These are phyloP conservation scores for Anthophora plumipes DNA, from an alignment of 2,888 invertebrate genomes.

Conservation along the genomic window DNA sequence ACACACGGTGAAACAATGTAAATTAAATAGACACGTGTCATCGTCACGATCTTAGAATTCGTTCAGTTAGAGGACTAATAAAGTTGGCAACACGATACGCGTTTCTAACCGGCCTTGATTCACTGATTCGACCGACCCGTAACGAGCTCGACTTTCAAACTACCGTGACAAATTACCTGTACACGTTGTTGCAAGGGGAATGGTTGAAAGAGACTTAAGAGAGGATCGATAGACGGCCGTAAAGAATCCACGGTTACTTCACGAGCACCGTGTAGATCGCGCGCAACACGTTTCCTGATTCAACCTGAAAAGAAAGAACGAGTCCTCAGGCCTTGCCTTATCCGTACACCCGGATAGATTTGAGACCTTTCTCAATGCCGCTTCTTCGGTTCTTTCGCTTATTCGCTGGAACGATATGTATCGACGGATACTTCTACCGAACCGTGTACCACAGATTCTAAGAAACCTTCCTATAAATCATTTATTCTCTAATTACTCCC, in stretches of 20 bases:
- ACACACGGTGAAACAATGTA: neutral
- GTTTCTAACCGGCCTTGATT: slow-evolving; percentile 61
- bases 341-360: slow-evolving; percentile 72
- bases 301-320: slow-evolving; percentile 55
- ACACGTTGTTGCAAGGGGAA: neutral
- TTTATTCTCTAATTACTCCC: too few species aligned
- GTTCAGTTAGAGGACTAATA: slow-evolving; percentile 42
- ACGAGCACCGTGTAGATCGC: slow-evolving; percentile 15
- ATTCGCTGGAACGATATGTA: neutral
- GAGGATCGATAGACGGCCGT: neutral
- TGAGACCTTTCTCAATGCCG: slow-evolving; percentile 76
- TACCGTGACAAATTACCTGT: slow-evolving; percentile 42
- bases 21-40: slow-evolving; percentile 27
- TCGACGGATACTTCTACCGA: neutral
- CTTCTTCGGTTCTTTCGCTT: slow-evolving; percentile 29
- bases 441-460: too few species aligned
- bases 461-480: too few species aligned
- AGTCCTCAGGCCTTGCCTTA: slow-evolving; percentile 72
- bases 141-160: slow-evolving; percentile 51
- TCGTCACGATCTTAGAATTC: slow-evolving; percentile 50
- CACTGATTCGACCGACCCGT: slow-evolving; percentile 50
- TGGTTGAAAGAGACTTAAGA: neutral
- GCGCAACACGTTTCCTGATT: slow-evolving; percentile 67
- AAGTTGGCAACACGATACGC: slow-evolving; percentile 56
- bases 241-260: neutral